A percentile compares a stretch with the other conserved stretches of the same genome.
These are phyloP conservation scores for Noctua fimbriata DNA, from an alignment of 2,888 invertebrate species.

Conservation along the genomic window DNA sequence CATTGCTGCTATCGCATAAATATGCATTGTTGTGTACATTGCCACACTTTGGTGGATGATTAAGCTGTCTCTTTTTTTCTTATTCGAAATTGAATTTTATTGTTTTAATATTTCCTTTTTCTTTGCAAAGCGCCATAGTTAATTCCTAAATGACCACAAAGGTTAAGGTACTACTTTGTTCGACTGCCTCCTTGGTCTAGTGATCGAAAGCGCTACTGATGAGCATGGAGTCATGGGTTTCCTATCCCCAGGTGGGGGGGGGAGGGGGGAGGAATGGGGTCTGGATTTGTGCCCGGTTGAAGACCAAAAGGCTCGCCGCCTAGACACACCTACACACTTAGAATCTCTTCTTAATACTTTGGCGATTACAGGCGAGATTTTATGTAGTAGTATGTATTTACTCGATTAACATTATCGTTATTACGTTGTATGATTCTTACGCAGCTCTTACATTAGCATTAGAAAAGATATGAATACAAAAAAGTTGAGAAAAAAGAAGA, in stretches of 20 bases:
- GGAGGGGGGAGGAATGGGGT: neutral
- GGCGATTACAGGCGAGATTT: neutral
- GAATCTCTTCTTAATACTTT: neutral
- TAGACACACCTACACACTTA: neutral
- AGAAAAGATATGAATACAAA: neutral
- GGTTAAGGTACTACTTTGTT: neutral
- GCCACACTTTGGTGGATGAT: too few species aligned
- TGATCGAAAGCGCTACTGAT: neutral
- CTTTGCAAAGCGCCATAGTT: too few species aligned
- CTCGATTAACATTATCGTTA: neutral
- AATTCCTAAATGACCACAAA: too few species aligned
- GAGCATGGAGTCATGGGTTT: neutral
- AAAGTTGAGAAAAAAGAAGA: neutral
- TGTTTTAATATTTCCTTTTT: too few species aligned
- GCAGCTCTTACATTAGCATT: neutral
- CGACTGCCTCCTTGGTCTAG: too few species aligned
- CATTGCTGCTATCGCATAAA: too few species aligned
- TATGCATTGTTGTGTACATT: too few species aligned
- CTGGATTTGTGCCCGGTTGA: neutral
- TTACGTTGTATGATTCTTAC: neutral
- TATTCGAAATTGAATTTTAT: too few species aligned
- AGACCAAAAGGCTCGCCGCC: neutral
- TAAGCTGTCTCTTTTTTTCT: too few species aligned
- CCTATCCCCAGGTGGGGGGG: neutral
- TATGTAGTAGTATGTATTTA: neutral